Percentiles rank a stretch among this genome's conserved stretches.
These are phyloP conservation scores for Oxyura jamaicensis DNA, from an alignment of 2,113 vertebrate species.

Conservation along the genomic window DNA sequence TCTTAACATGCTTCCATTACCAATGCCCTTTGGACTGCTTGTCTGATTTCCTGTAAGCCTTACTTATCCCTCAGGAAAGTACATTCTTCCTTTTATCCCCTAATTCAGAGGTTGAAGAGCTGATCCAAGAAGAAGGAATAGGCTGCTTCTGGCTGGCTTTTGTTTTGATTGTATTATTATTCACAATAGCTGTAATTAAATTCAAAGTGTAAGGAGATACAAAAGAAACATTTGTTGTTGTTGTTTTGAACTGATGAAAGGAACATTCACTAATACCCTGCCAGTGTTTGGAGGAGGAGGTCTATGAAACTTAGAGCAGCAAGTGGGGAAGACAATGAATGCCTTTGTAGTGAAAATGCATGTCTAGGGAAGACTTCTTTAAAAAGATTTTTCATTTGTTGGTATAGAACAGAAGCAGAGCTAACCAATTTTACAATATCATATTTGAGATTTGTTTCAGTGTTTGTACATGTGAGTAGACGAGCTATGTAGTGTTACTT, in stretches of 20 bases:
- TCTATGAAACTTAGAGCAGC: constrained; percentile 18
- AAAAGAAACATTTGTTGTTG: constrained; percentile 42
- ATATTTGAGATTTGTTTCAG: not conserved
- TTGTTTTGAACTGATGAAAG: constrained; percentile 26
- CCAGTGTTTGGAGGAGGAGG: constrained; percentile 12
- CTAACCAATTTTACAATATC: not conserved
- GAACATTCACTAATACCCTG: constrained; percentile 36
- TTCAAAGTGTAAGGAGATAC: constrained; percentile 28
- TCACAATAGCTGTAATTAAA: constrained; percentile 27
- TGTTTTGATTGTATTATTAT: constrained; percentile 11
- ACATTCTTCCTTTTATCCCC: not conserved
- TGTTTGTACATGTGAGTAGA: not conserved
- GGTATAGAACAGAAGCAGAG: not conserved
- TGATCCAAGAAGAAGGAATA: not conserved
- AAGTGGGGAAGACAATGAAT: constrained; percentile 27
- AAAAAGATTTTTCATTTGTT: not conserved
- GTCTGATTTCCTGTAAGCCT: not conserved
- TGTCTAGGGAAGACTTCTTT: not conserved
- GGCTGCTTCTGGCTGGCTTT: not conserved
- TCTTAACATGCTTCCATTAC: not conserved
- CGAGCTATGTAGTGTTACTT: not conserved
- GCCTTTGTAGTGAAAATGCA: not conserved
- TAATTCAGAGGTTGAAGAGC: not conserved
- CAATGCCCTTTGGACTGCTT: not conserved
- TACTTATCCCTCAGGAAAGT: not conserved